Conservation (phyloP, 2,888 invertebrate genomes). For the Pecten maximus region DNA sequence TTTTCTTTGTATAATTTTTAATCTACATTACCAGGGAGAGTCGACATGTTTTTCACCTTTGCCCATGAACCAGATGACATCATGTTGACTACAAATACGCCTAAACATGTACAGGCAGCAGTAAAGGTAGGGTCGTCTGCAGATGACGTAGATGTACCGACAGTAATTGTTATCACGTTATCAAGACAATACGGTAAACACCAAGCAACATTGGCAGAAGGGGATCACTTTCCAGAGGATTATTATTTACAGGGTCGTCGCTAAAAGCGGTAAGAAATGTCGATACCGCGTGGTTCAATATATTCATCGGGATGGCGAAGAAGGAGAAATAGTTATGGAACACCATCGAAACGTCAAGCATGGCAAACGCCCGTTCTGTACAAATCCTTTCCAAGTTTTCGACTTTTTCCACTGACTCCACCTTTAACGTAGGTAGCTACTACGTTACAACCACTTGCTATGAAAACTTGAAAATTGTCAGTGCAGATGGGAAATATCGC, state of each 20-base stretch:
- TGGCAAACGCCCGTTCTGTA: conserved; percentile 26
- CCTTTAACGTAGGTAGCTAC: conserved; percentile 42
- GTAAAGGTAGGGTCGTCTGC: too few species aligned
- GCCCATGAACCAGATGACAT: too few species aligned
- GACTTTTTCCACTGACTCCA: conserved; percentile 42
- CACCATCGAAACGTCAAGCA: conserved; percentile 36
- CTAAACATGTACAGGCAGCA: too few species aligned
- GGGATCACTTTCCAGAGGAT: conserved; percentile 42
- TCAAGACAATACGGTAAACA: too few species aligned
- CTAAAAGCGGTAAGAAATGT: neutral
- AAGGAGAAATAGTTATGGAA: conserved; percentile 34
- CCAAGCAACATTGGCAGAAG: too few species aligned
- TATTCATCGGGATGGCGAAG: conserved; percentile 38
- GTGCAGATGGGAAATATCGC: conserved; percentile 33
- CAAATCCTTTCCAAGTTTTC: conserved; percentile 39
- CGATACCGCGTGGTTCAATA: conserved; percentile 44
- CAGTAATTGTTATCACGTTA: too few species aligned
- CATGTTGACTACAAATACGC: too few species aligned
- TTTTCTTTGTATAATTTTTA: too few species aligned
- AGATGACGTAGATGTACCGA: too few species aligned
- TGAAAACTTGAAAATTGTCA: conserved; percentile 42
- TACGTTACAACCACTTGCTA: conserved; percentile 44
- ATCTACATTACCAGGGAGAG: too few species aligned
- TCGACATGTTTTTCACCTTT: too few species aligned
- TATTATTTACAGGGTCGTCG: conserved; percentile 32